Evolutionary conservation across 2,797 vertebrate genomes (phyloP).

Genomic region (Sarcoramphus papa): DNA sequence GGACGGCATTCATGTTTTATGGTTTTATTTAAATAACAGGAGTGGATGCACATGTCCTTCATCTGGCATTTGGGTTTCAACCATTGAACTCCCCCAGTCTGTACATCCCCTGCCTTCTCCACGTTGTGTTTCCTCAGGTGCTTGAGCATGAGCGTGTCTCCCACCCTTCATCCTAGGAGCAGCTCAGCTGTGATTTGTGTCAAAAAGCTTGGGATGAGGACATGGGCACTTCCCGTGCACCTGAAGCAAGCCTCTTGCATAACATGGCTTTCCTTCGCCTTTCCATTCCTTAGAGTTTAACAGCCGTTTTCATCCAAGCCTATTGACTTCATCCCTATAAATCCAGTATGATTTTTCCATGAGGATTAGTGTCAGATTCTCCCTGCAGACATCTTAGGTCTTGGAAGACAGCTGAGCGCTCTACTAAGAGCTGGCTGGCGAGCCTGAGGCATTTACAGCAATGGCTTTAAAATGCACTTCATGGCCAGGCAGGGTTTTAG

Average conservation of each 20-base stretch:
- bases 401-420: slow-evolving; percentile 32
- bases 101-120: background rate
- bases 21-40: slow-evolving; percentile 39
- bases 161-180: background rate
- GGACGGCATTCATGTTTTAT: background rate
- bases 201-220: background rate
- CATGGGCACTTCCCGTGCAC: background rate
- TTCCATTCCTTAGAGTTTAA: slow-evolving; percentile 20
- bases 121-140: rapidly evolving
- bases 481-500: background rate
- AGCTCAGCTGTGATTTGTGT: background rate
- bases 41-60: slow-evolving; percentile 6
- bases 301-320: background rate
- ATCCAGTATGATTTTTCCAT: slow-evolving; percentile 47
- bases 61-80: background rate
- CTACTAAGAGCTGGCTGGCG: background rate
- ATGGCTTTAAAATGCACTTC: background rate
- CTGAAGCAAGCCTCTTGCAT: background rate
- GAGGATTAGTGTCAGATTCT: slow-evolving; percentile 49
- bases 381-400: slow-evolving; percentile 38
- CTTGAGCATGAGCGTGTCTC: background rate
- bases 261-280: background rate
- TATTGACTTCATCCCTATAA: slow-evolving; percentile 62
- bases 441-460: background rate
- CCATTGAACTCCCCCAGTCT: background rate